Conservation (phyloP, 2,797 vertebrate species). For the Tarsius wallacei region DNA sequence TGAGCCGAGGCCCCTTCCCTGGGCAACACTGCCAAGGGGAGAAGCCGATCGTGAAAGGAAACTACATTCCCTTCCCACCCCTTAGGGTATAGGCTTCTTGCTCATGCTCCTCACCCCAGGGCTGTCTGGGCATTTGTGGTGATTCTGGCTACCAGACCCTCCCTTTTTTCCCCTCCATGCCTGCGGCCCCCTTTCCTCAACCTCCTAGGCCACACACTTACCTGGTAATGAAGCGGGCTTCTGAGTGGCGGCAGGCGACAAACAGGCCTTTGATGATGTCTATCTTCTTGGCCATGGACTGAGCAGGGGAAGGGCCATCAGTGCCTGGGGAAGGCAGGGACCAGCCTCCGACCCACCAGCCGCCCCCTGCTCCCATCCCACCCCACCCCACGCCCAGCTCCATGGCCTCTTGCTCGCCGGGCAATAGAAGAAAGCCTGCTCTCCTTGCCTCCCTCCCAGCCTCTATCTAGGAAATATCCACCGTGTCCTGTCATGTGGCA, state of each 20-base stretch:
- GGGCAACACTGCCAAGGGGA: neutral
- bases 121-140: rapidly evolving
- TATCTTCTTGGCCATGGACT: slow-evolving; percentile 97
- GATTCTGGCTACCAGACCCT: rapidly evolving
- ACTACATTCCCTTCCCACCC: neutral
- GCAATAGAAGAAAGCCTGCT: neutral
- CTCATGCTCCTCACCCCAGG: neutral
- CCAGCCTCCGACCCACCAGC: neutral
- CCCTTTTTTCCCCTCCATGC: rapidly evolving
- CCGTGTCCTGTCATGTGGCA: rapidly evolving
- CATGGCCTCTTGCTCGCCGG: rapidly evolving
- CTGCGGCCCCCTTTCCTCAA: no score
- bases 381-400: rapidly evolving
- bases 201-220: slow-evolving; percentile 82
- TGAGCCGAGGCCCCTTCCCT: neutral
- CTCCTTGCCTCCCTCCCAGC: neutral
- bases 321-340: neutral
- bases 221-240: slow-evolving; percentile 96
- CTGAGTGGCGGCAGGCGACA: slow-evolving; percentile 96
- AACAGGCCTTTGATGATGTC: slow-evolving; percentile 97
- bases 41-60: neutral
- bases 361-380: no score
- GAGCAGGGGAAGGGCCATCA: neutral
- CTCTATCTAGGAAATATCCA: neutral
- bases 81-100: neutral